Conservation (phyloP, 2,113 vertebrate species). For the chimpanzee (Pan troglodytes) region DNA sequence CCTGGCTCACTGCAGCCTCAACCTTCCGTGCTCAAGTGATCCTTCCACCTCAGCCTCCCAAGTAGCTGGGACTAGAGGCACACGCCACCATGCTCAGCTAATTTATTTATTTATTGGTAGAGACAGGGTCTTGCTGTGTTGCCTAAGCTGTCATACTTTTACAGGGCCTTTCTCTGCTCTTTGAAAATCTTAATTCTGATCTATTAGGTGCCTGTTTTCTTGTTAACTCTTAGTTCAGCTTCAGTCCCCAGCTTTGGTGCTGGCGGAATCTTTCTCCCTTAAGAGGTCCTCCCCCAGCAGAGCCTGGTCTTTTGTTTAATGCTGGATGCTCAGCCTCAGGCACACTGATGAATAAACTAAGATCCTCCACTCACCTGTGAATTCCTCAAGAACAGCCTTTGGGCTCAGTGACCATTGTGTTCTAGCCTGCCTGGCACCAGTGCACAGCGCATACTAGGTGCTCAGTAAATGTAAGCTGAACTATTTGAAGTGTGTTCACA, state of each 20-base stretch:
- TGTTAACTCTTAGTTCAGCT: not conserved
- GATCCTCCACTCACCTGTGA: not conserved
- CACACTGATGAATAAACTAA: not conserved
- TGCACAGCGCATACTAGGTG: not conserved
- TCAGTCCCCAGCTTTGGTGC: not conserved
- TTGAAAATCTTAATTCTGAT: not conserved
- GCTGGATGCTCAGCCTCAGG: fast-evolving
- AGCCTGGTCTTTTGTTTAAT: not conserved
- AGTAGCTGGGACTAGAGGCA: not conserved
- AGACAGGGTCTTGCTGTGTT: too few species aligned
- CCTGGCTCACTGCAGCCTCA: too few species aligned
- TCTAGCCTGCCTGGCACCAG: not conserved
- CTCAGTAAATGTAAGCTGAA: not conserved
- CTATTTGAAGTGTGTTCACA: not conserved
- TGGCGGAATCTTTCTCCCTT: not conserved
- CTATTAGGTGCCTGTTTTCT: not conserved
- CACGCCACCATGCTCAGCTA: not conserved
- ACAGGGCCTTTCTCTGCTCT: not conserved
- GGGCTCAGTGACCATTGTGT: not conserved
- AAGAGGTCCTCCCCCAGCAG: not conserved
- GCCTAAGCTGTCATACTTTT: not conserved
- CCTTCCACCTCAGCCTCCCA: too few species aligned
- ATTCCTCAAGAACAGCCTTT: not conserved
- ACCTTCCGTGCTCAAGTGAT: too few species aligned
- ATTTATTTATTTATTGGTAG: not conserved